Base-by-base conservation (phyloP, 64 coral and sea anemone genomes). In the Dendronephthya gigantea region DNA sequence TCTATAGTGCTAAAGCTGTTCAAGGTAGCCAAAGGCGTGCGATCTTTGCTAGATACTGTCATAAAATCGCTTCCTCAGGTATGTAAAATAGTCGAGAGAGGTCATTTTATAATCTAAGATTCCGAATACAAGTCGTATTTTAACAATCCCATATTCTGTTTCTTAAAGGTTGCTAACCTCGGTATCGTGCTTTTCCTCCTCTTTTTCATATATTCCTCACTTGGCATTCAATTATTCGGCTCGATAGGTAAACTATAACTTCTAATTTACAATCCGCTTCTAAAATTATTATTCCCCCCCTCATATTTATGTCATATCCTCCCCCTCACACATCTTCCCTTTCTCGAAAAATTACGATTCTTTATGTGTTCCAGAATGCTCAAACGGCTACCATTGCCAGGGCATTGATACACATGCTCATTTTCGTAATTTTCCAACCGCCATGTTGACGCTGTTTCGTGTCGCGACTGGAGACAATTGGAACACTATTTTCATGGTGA, bases 381-480 rank as follows among this genome's bases (percentile, higher is more conserved):
- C 91, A 36, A 86, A 45, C 23, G 38, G 86, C 7, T 83, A 93
- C 39, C 89, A 87, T 12, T 98, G 95, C 41, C 70, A 91, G 13
- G 95, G 95, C 50, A 62, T 98, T 36, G 90, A 88, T 14, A 68
- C 47, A 5, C 91, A 98, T 48, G 95, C 95, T 22, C 56, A 98
- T 22, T 98, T 98, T 49, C 88, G 76, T 23, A 62, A 93, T 88
- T 93, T 98, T 85, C 92, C 89, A 8, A 89, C 82, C 31, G 89
- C 95, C 14, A 98, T 98, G 95, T 75, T 98, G 55, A 98, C 95
- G 19, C 82, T 98, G 22, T 98, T 98, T 88, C 48, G 95, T 9
- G 89, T 98, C 58, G 92, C 95, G 28, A 98, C 95, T 27, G 95
- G 92, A 47, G 95, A 98, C 41, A 98, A 98, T 36, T 98, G 95